phyloP scores from a whole-genome alignment of 2,797 vertebrate species.

The Monodelphis domestica region DNA sequence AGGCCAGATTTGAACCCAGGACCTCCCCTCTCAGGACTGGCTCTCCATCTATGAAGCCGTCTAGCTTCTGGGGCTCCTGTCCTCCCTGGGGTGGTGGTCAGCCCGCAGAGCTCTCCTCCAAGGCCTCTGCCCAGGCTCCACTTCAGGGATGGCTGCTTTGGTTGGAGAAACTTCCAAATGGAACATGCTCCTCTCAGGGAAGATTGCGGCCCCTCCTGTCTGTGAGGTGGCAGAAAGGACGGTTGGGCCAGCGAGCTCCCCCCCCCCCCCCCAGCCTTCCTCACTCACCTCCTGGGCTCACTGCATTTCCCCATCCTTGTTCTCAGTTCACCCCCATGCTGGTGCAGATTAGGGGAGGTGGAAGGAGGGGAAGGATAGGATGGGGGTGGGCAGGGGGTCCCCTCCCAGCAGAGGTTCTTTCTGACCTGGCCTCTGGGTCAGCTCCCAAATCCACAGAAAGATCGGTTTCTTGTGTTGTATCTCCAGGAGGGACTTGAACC shows the following conservation, averaged over 20 bases:
- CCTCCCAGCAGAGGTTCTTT: background rate
- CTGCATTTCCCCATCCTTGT: background rate
- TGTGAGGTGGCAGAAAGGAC: background rate
- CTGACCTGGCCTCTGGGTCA: background rate
- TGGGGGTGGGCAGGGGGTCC: background rate
- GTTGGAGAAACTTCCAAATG: background rate
- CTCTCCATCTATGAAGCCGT: no score
- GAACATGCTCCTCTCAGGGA: background rate
- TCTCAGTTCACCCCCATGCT: background rate
- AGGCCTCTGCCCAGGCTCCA: rapidly evolving
- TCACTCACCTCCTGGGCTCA: no score
- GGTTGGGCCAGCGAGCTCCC: rapidly evolving
- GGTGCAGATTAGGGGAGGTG: rapidly evolving
- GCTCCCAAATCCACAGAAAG: background rate
- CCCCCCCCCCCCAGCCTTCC: background rate
- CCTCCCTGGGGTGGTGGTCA: no score
- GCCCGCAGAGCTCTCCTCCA: no score
- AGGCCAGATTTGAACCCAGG: no score
- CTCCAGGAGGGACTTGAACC: no score
- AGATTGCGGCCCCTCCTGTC: background rate
- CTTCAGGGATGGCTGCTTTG: background rate
- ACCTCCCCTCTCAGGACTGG: no score
- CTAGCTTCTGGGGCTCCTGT: no score
- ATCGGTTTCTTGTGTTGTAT: background rate
- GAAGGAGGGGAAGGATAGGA: background rate